Evolutionary conservation across 2,797 vertebrate genomes (phyloP).

Genomic region (Telmatherina bonti): DNA sequence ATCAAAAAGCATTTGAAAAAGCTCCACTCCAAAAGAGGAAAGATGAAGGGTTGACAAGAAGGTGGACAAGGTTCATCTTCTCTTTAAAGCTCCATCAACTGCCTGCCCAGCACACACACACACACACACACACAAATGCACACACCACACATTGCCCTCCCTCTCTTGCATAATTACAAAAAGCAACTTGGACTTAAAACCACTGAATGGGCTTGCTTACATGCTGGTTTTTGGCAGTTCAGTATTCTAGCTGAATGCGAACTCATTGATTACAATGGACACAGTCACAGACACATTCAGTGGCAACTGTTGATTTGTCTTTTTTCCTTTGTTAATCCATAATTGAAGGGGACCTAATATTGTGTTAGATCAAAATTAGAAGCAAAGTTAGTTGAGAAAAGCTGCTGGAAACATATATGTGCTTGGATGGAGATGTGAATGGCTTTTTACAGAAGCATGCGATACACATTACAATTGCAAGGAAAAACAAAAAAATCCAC

Average conservation of each 20-base stretch:
- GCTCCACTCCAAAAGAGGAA: conserved; percentile 63
- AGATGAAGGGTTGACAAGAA: conserved; percentile 75
- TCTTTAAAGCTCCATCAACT: conserved; percentile 45
- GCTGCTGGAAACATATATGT: conserved; percentile 7
- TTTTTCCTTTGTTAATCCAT: conserved; percentile 12
- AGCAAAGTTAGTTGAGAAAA: conserved; percentile 6
- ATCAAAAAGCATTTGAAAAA: conserved; percentile 66
- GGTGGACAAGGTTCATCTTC: conserved; percentile 74
- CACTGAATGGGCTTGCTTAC: conserved; percentile 40
- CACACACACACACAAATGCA: conserved; percentile 17
- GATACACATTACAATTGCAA: background rate
- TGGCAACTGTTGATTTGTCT: conserved; percentile 25
- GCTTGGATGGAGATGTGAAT: conserved; percentile 17
- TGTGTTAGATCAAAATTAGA: conserved; percentile 26
- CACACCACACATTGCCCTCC: conserved; percentile 11
- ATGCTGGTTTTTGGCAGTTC: conserved; percentile 47
- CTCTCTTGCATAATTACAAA: conserved; percentile 33
- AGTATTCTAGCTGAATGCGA: conserved; percentile 35
- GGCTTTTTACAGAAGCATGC: conserved; percentile 34
- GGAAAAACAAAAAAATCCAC: conserved; percentile 1
- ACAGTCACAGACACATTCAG: background rate
- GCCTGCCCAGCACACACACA: conserved; percentile 16
- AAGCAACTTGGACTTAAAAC: conserved; percentile 45
- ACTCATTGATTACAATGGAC: conserved; percentile 26
- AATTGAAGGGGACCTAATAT: conserved; percentile 30